Base-by-base conservation (phyloP, 2,113 vertebrate species). In the Myodes glareolus region DNA sequence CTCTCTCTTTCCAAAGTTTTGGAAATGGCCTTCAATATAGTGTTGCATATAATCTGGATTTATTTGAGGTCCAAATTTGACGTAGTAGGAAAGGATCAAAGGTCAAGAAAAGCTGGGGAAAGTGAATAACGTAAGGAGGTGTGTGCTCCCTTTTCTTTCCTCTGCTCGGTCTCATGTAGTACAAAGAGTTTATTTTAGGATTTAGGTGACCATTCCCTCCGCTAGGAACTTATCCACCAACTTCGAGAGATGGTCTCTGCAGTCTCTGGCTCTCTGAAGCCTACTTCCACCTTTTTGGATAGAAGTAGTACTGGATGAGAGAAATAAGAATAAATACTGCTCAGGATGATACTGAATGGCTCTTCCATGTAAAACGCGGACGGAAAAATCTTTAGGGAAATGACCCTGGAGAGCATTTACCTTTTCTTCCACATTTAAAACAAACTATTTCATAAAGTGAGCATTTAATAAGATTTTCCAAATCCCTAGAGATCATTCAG, bases 401-500 rank as follows among this genome's bases (percentile, higher is more conserved):
- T 84, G 52, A 67, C 65, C 80, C 21, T 47, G 68, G 39, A 90
- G 58, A 31, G 12, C 29, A 76, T 89, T 61, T 21, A 58, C 5
- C 33, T 47, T 77, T 80, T 61, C 94, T 90, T 96, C 31, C 88
- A 52, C 63, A 52, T 78, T 90, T 1, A 82, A 93, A 96, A 77
- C 27, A 95, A 85, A 96, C 33, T 0, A 0, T 47, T 2, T 0
- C 67, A 89, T 95, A 23, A 92, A 96, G 67, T 67, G 81, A 97
- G 31, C 88, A 97, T 95, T 96, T 93, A 88, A 45, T 52, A 81
- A 50, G 75, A 95, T 61, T 91, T 33, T 19, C 85, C 95, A 96
- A 55, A 96, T 97, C 63, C 82, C 77, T 97, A 88, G 0, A 81
- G 23, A 89, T 88, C 90, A 39, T 75, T 97, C 88, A 89, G 78